Evolutionary conservation across 2,797 vertebrate species (phyloP).

Genomic region (Chrysocyon brachyurus): DNA sequence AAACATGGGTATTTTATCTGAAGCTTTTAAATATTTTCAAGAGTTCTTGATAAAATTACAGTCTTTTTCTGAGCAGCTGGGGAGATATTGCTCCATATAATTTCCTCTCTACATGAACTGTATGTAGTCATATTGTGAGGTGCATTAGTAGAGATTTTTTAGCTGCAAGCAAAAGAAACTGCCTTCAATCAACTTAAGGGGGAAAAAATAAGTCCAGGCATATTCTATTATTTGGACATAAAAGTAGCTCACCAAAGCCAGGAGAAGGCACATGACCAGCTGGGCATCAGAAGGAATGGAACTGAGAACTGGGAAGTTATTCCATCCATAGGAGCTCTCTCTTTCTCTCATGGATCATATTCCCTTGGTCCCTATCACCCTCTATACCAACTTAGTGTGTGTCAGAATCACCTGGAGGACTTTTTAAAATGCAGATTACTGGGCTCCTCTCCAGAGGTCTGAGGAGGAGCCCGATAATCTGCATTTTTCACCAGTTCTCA

Average conservation of each 20-base stretch:
- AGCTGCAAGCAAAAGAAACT: neutral
- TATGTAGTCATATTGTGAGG: neutral
- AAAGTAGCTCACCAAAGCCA: neutral
- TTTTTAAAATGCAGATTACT: neutral
- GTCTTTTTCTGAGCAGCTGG: slow-evolving; percentile 37
- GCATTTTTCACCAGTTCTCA: neutral
- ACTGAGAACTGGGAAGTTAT: neutral
- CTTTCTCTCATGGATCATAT: too few relatives aligned
- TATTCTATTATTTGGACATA: neutral
- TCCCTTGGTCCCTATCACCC: neutral
- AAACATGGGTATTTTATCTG: slow-evolving; percentile 28
- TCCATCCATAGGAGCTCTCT: neutral
- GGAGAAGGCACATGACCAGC: neutral
- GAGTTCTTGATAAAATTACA: slow-evolving; percentile 9
- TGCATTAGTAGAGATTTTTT: neutral
- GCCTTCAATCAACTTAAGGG: slow-evolving; percentile 27
- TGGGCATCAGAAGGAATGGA: neutral
- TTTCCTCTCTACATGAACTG: neutral
- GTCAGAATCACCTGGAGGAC: neutral
- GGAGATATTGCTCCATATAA: neutral
- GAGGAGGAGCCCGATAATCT: neutral
- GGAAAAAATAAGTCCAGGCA: neutral
- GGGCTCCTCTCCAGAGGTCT: neutral
- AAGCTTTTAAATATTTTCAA: slow-evolving; percentile 48
- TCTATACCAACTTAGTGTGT: neutral